Conservation (phyloP, 92 coral and sea anemone species). For the Montipora capitata region DNA sequence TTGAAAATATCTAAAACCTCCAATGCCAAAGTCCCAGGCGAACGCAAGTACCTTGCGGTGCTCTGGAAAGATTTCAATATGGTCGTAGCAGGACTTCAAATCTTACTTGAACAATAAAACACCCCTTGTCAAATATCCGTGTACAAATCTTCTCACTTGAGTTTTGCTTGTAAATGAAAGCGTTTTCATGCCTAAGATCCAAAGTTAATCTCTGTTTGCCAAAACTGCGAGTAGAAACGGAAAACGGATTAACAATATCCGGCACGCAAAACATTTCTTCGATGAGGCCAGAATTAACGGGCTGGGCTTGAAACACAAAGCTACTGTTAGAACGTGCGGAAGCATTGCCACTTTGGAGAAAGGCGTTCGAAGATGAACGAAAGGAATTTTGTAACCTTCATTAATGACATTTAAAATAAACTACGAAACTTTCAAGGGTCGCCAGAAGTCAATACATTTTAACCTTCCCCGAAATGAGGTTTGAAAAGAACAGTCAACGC, state of each 20-base stretch:
- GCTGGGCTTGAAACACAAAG: too few relatives aligned
- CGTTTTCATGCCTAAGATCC: constrained; percentile 53
- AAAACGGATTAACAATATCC: too few relatives aligned
- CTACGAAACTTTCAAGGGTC: not conserved
- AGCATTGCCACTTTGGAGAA: too few relatives aligned
- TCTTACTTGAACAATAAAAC: constrained; percentile 31
- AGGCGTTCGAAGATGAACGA: too few relatives aligned
- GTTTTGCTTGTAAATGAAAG: too few relatives aligned
- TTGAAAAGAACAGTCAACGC: too few relatives aligned
- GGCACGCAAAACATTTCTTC: too few relatives aligned
- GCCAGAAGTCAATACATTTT: constrained; percentile 37
- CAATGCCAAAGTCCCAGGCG: constrained; percentile 50
- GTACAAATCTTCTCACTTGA: too few relatives aligned
- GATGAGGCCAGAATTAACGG: not conserved
- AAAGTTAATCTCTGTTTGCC: constrained; percentile 4
- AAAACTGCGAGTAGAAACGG: not conserved
- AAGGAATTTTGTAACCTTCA: too few relatives aligned
- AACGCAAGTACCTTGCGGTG: constrained; percentile 47
- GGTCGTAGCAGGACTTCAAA: constrained; percentile 37
- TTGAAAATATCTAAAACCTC: not conserved
- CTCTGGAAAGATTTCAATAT: constrained; percentile 10
- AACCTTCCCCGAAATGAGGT: not conserved
- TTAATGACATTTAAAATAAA: too few relatives aligned
- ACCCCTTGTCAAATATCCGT: not conserved
- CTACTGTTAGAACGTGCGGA: too few relatives aligned